Evolutionary conservation across 2,113 vertebrate species (phyloP).

Genomic region (Pedetes capensis): DNA sequence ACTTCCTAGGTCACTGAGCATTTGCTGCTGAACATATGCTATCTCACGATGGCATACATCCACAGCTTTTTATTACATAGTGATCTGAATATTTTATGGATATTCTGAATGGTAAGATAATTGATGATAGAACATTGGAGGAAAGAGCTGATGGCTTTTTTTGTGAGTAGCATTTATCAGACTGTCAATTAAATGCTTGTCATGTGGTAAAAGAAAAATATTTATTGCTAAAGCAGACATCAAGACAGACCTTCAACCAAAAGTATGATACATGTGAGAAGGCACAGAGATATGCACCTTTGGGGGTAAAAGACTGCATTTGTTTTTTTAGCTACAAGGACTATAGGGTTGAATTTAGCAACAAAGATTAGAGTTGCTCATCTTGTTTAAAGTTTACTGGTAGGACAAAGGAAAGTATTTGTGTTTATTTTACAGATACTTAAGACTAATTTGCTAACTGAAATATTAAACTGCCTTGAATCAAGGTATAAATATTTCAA

Average conservation of each 20-base stretch:
- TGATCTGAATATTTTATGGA: constrained; percentile 69
- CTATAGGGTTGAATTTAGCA: neutral
- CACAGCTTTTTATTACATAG: constrained; percentile 43
- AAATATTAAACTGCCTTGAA: constrained; percentile 7
- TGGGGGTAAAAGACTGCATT: neutral
- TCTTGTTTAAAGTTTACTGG: constrained; percentile 1
- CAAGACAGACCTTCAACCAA: constrained; percentile 50
- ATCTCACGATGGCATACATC: constrained; percentile 41
- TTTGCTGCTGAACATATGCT: constrained; percentile 72
- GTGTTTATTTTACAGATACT: neutral
- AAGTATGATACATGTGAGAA: neutral
- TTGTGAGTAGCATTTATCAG: constrained; percentile 69
- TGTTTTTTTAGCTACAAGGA: neutral
- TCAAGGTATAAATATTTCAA: neutral
- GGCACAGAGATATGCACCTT: neutral
- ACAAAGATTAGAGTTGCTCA: neutral
- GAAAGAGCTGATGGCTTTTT: constrained; percentile 42
- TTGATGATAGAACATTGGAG: constrained; percentile 62
- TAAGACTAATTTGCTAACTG: constrained; percentile 24
- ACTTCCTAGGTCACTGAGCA: constrained; percentile 75
- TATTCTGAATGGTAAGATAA: constrained; percentile 64
- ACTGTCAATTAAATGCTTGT: constrained; percentile 73
- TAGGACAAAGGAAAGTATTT: neutral
- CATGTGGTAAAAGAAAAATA: constrained; percentile 67
- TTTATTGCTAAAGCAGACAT: constrained; percentile 58